Base-by-base conservation (phyloP, 2,797 vertebrate species). In the Epinephelus malabaricus region DNA sequence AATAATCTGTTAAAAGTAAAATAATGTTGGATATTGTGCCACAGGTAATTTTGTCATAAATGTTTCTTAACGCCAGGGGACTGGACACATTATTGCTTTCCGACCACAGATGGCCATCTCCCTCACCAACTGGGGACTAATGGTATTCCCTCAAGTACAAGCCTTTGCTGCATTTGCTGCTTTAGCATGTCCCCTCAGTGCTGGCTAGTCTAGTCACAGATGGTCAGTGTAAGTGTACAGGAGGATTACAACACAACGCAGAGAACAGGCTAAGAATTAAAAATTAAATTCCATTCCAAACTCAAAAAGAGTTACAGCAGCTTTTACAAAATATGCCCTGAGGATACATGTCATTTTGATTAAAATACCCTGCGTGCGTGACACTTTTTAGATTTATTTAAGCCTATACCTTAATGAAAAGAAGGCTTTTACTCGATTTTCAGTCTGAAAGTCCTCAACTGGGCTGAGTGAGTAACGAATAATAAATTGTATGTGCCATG, bases 101-200 rank as follows among this genome's bases (percentile, higher is more conserved):
- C 58, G 77, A 59, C 76, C 70, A 79, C 86, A 89, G 84, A 89
- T 85, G 78, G 86, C 25, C 61, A 19, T 73, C 58, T 61, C 60
- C 59, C 61, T 78, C 62, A 9, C 62, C 77, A 76, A 70, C 70
- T 68, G 67, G 25, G 71, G 69, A 79, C 66, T 76, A 65, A 71
- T 58, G 53, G 46, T 71, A 78, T 79, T 87, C 83, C 89, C 76
- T 58, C 3, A 69, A 78, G 78, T 79, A 27, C 66, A 73, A 70
- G 64, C 55, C 66, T 69, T 45, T 38, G 68, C 58, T 53, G 64
- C 74, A 67, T 80, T 74, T 78, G 73, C 61, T 78, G 76, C 45
- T 45, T 85, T 69, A 60, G 60, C 71, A 49, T 78, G 63, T 27
- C 4, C 38, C 27, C 23, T 23, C n/a, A 14, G 55, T 76, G 65